A percentile compares a stretch with the other conserved stretches of the same genome.
phyloP scores from a whole-genome alignment of 37 sponge, comb jelly and placozoan genomes.

The Spongilla lacustris region DNA sequence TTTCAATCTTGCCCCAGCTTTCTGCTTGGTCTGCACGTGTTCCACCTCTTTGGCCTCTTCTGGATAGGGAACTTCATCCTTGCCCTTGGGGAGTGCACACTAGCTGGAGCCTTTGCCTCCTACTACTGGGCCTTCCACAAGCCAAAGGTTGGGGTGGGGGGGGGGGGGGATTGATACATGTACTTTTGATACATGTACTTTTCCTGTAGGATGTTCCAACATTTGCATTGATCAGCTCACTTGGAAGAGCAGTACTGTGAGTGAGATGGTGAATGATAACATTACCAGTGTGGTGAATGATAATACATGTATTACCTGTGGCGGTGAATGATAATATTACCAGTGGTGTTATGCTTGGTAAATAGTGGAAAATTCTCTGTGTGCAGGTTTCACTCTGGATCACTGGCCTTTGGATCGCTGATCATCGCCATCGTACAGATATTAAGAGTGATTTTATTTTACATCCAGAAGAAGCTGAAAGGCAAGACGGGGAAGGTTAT shows the following conservation, averaged over 20 bases:
- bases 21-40: slow-evolving; percentile 83
- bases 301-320: not conserved
- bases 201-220: slow-evolving; percentile 43
- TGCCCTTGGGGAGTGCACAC: slow-evolving; percentile 89
- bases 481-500: slow-evolving; percentile 43
- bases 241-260: slow-evolving; percentile 68
- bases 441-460: slow-evolving; percentile 83
- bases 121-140: slow-evolving; percentile 94
- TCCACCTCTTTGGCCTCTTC: slow-evolving; percentile 93
- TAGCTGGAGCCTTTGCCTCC: slow-evolving; percentile 97
- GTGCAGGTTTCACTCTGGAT: slow-evolving; percentile 90
- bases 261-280: not conserved
- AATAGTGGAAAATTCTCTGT: not conserved
- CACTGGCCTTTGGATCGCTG: slow-evolving; percentile 97
- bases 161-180: not conserved
- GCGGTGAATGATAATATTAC: no score
- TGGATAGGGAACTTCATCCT: slow-evolving; percentile 91
- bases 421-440: slow-evolving; percentile 97
- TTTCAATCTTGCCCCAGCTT: slow-evolving; percentile 42
- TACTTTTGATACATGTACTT: not conserved
- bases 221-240: slow-evolving; percentile 45
- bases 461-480: slow-evolving; percentile 89
- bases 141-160: slow-evolving; percentile 35
- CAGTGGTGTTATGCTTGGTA: no score
- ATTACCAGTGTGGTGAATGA: no score